A percentile compares a stretch with the other conserved stretches of the same genome.
Conservation (phyloP, 30 jellyfish, hydroid and myxozoan species). For the Hydra vulgaris region DNA sequence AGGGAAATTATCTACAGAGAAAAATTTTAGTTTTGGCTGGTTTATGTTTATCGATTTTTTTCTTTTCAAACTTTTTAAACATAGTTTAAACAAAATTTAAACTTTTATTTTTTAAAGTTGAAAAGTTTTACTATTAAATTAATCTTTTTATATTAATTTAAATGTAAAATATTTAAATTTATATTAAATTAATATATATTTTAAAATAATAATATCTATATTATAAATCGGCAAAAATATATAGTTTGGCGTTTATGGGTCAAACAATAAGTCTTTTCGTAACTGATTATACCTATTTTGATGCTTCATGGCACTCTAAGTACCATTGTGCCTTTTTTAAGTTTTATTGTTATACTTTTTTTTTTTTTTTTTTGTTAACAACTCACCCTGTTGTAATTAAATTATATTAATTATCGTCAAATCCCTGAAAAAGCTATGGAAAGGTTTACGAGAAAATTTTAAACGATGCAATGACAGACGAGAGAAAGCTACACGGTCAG, state of each 20-base stretch:
- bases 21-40: neutral
- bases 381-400: neutral
- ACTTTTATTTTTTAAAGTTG: neutral
- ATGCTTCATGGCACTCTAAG: neutral
- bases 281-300: neutral
- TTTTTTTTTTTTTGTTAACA: neutral
- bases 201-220: no score
- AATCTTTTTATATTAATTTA: no score
- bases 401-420: conserved; percentile 31
- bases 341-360: neutral
- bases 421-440: conserved; percentile 47
- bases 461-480: conserved; percentile 35
- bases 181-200: no score
- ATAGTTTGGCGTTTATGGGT: no score
- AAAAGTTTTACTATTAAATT: no score
- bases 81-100: no score
- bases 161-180: no score
- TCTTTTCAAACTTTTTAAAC: no score
- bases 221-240: no score
- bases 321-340: neutral
- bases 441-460: conserved; percentile 39
- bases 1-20: neutral
- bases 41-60: neutral
- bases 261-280: neutral
- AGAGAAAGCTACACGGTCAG: conserved; percentile 41